Percentiles rank a stretch among this genome's conserved stretches.
phyloP scores from a whole-genome alignment of 2,113 vertebrate species.

The Megalops atlanticus region DNA sequence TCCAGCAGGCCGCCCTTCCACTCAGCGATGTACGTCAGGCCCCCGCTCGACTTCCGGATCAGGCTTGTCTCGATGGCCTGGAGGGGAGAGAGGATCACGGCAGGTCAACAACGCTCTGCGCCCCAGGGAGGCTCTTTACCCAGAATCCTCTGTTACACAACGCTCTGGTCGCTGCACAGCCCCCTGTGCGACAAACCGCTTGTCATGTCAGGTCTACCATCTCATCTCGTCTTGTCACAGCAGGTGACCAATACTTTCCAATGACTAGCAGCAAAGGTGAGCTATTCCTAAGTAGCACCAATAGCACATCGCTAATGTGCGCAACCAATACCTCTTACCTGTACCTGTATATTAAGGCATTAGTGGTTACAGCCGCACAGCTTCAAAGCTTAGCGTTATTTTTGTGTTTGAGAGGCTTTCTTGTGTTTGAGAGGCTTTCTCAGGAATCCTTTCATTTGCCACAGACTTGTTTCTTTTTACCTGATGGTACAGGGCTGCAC shows the following conservation, averaged over 20 bases:
- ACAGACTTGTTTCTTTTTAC: not conserved
- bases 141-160: not conserved
- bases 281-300: not conserved
- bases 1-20: constrained; percentile 97
- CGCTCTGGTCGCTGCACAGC: no score
- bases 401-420: no score
- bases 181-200: not conserved
- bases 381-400: not conserved
- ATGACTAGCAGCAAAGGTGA: not conserved
- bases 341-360: not conserved
- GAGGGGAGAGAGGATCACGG: not conserved
- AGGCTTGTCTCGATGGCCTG: constrained; percentile 94
- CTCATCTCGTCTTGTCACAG: not conserved
- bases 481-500: not conserved
- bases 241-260: not conserved
- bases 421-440: no score
- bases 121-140: not conserved
- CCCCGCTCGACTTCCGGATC: constrained; percentile 87
- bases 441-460: not conserved
- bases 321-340: not conserved
- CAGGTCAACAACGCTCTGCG: no score
- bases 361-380: not conserved
- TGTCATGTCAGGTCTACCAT: not conserved
- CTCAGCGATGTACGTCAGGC: constrained; percentile 94
- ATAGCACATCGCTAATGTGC: not conserved